A percentile compares a stretch with the other conserved stretches of the same genome.
These are phyloP conservation scores for Campoplex nolae DNA, from an alignment of 2,888 invertebrate species.

Conservation along the genomic window DNA sequence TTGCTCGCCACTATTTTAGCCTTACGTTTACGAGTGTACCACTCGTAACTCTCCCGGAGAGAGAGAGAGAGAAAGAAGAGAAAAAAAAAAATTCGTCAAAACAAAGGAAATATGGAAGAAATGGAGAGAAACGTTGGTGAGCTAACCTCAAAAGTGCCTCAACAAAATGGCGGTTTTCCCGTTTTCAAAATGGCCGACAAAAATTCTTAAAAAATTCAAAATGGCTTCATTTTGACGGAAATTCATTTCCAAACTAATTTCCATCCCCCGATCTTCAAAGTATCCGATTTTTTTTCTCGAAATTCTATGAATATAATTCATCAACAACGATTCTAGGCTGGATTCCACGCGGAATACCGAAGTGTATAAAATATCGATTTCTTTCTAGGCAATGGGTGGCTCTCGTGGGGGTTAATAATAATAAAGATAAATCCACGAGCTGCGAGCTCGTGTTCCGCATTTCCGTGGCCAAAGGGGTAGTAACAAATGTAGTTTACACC, in stretches of 20 bases:
- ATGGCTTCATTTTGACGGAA: background rate
- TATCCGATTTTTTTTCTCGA: constrained; percentile 24
- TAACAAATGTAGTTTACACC: constrained; percentile 16
- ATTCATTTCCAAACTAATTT: background rate
- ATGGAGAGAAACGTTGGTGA: background rate
- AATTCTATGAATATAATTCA: constrained; percentile 3
- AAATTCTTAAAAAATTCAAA: background rate
- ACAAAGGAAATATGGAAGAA: background rate
- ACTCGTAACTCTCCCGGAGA: constrained; percentile 1
- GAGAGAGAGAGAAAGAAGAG: background rate
- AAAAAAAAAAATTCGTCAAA: background rate
- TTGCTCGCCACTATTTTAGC: constrained; percentile 1
- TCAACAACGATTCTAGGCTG: constrained; percentile 38
- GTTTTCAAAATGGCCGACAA: background rate
- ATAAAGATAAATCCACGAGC: constrained; percentile 71
- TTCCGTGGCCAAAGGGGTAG: constrained; percentile 58
- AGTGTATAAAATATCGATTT: constrained; percentile 57
- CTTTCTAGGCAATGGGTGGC: constrained; percentile 2
- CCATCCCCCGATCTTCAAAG: background rate
- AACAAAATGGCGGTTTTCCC: background rate
- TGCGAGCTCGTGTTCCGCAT: constrained; percentile 53
- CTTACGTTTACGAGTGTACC: constrained; percentile 8
- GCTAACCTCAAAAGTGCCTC: background rate
- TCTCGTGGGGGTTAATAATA: constrained; percentile 56
- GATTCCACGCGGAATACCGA: constrained; percentile 39